Evolutionary conservation across 2,888 invertebrate species (phyloP).

Genomic region (Buathra laborator): DNA sequence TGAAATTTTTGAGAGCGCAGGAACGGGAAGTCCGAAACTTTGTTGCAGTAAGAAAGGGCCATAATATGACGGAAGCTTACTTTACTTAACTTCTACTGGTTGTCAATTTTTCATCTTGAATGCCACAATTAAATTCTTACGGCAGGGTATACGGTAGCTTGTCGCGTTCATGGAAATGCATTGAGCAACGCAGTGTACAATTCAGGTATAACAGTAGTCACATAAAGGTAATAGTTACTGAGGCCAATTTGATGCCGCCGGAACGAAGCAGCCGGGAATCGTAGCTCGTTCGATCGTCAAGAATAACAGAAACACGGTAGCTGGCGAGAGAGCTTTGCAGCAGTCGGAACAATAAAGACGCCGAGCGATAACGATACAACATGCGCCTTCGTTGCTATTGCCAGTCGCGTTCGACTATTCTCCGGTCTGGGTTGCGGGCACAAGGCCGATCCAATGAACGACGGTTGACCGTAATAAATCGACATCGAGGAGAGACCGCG

Average conservation of each 20-base stretch:
- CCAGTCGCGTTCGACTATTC: slow-evolving; percentile 44
- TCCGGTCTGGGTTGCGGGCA: slow-evolving; percentile 57
- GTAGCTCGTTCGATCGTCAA: neutral
- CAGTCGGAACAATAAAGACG: slow-evolving; percentile 62
- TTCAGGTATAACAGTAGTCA: neutral
- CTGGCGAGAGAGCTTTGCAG: slow-evolving; percentile 14
- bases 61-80: neutral
- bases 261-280: neutral
- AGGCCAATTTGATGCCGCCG: neutral
- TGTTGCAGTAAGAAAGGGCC: neutral
- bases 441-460: slow-evolving; percentile 71
- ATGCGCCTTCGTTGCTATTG: slow-evolving; percentile 51
- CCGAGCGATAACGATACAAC: slow-evolving; percentile 61
- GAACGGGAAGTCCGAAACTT: neutral
- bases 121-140: neutral
- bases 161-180: neutral
- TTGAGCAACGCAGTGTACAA: neutral
- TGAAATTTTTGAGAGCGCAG: neutral
- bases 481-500: slow-evolving; percentile 47
- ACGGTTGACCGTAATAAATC: slow-evolving; percentile 67
- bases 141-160: neutral
- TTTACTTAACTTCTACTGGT: neutral
- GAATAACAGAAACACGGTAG: slow-evolving; percentile 30
- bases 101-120: neutral
- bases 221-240: neutral